A percentile compares a stretch with the other conserved stretches of the same genome.
These are phyloP conservation scores for Pheosia gnoma DNA, from an alignment of 2,888 invertebrate species.

Conservation along the genomic window DNA sequence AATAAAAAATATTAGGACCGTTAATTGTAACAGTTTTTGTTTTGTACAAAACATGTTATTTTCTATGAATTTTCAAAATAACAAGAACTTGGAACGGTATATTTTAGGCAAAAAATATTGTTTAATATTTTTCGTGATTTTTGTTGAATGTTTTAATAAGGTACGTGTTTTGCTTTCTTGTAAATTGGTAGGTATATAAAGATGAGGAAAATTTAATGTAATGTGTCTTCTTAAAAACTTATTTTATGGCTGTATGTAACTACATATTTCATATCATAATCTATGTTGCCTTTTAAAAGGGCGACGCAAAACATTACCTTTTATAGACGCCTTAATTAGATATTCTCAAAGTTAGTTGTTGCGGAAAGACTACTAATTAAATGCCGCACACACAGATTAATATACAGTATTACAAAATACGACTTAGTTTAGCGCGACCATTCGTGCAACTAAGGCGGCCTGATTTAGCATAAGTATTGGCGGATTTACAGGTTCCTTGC, in stretches of 20 bases:
- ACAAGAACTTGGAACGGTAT: slow-evolving; percentile 1
- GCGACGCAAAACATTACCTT: too few relatives aligned
- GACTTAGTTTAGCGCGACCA: not conserved
- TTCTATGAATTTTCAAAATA: slow-evolving; percentile 6
- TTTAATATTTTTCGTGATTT: not conserved
- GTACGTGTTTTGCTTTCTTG: too few relatives aligned
- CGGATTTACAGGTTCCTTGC: not conserved
- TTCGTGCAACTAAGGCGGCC: not conserved
- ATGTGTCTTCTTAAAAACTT: too few relatives aligned
- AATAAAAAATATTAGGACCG: slow-evolving; percentile 51
- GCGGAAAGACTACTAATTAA: too few relatives aligned
- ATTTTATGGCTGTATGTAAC: too few relatives aligned
- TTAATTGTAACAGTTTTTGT: slow-evolving; percentile 67
- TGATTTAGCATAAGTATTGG: not conserved
- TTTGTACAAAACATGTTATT: slow-evolving; percentile 24
- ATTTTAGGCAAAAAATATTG: not conserved
- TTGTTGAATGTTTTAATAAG: not conserved
- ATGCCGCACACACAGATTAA: not conserved
- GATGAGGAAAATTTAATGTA: too few relatives aligned
- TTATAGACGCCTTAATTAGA: too few relatives aligned
- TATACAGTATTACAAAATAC: not conserved
- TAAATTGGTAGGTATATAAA: too few relatives aligned
- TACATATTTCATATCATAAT: too few relatives aligned
- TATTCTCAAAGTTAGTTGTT: too few relatives aligned
- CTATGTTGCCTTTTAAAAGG: too few relatives aligned